Conservation (phyloP, 2,797 vertebrate genomes). For the Micropoecilia bifurca region DNA sequence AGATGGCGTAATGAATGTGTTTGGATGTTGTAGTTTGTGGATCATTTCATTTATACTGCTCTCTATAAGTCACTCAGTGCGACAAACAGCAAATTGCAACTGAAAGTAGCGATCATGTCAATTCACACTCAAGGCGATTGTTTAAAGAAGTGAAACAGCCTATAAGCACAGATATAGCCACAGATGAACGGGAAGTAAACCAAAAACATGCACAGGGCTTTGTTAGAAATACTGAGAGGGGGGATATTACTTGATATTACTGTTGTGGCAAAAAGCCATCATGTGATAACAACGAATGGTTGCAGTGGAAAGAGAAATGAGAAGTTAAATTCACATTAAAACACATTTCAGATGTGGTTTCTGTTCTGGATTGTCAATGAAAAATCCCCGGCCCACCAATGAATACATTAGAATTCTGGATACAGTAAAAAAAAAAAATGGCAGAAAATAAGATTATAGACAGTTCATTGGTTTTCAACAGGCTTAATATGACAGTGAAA, state of each 20-base stretch:
- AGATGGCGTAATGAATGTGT: neutral
- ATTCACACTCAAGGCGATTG: neutral
- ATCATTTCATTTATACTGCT: slow-evolving; percentile 1
- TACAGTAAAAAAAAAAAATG: neutral
- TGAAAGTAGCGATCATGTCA: neutral
- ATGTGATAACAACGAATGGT: slow-evolving; percentile 6
- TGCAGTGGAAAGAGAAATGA: slow-evolving; percentile 11
- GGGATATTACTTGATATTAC: neutral
- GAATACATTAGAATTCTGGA: slow-evolving; percentile 19
- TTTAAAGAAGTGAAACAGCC: neutral
- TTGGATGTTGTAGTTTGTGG: slow-evolving; percentile 5
- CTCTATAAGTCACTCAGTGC: neutral
- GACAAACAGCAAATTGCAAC: neutral
- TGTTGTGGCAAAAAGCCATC: neutral
- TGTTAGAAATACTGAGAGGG: neutral
- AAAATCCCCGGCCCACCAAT: slow-evolving; percentile 17
- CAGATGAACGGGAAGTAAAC: neutral
- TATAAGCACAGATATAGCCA: neutral
- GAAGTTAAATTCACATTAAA: slow-evolving; percentile 27
- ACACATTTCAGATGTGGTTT: slow-evolving; percentile 1
- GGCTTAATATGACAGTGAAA: slow-evolving; percentile 35
- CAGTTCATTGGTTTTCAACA: slow-evolving; percentile 32
- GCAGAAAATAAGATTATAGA: slow-evolving; percentile 41
- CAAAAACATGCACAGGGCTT: neutral
- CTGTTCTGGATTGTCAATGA: slow-evolving; percentile 16